These are phyloP conservation scores for Chondrosia reniformis DNA, from an alignment of 37 sponge, comb jelly and placozoan genomes.

Conservation along the genomic window DNA sequence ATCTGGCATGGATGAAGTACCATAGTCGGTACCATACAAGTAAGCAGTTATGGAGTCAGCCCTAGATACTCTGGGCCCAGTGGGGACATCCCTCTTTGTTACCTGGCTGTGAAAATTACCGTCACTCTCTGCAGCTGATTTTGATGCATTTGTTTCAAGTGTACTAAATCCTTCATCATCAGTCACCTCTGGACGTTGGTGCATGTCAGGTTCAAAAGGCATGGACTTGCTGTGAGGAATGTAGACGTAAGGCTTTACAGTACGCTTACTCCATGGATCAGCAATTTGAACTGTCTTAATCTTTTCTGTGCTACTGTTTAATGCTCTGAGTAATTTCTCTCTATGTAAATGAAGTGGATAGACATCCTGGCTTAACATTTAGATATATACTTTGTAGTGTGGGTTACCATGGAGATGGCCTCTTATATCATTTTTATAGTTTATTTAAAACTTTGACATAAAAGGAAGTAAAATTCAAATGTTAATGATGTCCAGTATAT, in stretches of 20 bases:
- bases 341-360: background rate
- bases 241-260: too few relatives aligned
- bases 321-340: background rate
- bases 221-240: background rate
- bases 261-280: too few relatives aligned
- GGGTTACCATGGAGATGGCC: background rate
- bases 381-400: background rate
- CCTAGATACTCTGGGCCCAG: background rate
- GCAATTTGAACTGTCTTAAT: too few relatives aligned
- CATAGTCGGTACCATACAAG: conserved; percentile 16
- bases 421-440: too few relatives aligned
- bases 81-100: background rate
- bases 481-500: too few relatives aligned
- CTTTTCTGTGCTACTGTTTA: too few relatives aligned
- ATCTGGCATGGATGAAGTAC: background rate
- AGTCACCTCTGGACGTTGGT: too few relatives aligned
- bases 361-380: background rate
- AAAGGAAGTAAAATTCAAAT: too few relatives aligned
- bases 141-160: background rate
- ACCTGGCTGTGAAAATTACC: background rate
- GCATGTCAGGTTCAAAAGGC: background rate
- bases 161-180: too few relatives aligned
- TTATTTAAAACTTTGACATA: too few relatives aligned
- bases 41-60: conserved; percentile 12
- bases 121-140: background rate